Conservation (phyloP, 1,140 invertebrate genomes). For the Macrocentrus cingulum region DNA sequence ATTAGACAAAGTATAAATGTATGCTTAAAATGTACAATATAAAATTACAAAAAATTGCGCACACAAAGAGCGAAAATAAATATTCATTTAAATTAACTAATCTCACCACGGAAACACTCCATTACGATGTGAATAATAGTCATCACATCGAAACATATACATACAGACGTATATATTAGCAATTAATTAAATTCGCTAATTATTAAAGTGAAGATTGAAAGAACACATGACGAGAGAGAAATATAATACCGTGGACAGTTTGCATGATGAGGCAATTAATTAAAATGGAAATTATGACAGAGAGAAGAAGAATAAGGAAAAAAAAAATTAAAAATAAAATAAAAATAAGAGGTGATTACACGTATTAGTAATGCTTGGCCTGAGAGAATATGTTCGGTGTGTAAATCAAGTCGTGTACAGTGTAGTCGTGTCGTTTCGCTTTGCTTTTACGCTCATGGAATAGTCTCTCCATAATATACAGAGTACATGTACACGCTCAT, state of each 20-base stretch:
- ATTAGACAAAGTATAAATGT: too few species aligned
- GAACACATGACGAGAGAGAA: constrained; percentile 3
- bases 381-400: constrained; percentile 22
- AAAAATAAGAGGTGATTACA: constrained; percentile 24
- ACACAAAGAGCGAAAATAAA: too few species aligned
- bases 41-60: too few species aligned
- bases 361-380: constrained; percentile 23
- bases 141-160: not conserved
- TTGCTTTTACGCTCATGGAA: constrained; percentile 20
- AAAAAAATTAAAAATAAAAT: not conserved
- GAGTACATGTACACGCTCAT: too few species aligned
- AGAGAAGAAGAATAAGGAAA: not conserved
- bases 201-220: constrained; percentile 6
- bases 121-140: too few species aligned
- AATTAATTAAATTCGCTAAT: constrained; percentile 14
- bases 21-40: too few species aligned
- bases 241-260: constrained; percentile 15
- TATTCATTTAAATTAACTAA: constrained; percentile 16
- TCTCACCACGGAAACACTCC: too few species aligned
- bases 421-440: constrained; percentile 25
- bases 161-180: not conserved
- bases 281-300: constrained; percentile 24
- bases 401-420: constrained; percentile 23
- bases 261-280: constrained; percentile 23
- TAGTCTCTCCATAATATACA: constrained; percentile 10